Evolutionary conservation across 2,888 invertebrate species (phyloP), one percentile per base, ranked within the genome.

Genomic region (Molorchus minor): DNA sequence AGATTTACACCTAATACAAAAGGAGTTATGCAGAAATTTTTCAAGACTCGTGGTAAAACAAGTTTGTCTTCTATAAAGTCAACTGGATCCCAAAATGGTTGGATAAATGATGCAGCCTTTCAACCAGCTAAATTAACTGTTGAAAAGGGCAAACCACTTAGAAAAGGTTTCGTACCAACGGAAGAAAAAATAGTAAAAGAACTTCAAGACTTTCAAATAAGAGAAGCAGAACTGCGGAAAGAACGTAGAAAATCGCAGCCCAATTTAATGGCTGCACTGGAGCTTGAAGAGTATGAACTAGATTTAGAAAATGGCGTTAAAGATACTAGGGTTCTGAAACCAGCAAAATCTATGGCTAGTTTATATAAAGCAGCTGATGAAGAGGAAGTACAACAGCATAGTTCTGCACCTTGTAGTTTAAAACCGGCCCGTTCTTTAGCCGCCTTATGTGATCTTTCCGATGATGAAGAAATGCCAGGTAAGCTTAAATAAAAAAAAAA

Each of bases 21-120:
- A 75, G 93, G 93, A 10, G 84, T 93, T 19, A 94, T 94, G 94
- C 91, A 93, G 74, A 86, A 92, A 74, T 93, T 93, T 77, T 86
- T 94, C 62, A 92, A 91, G 58, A 90, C 89, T 20, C 87, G 91
- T 54, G 94, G 94, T 19, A 91, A 89, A 79, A 74, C 89, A 57
- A 81, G 82, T 1, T 45, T 71, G 5, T 70, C 80, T 21, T 73
- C 79, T n/a, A 62, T 60, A 71, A 77, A 36, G 70, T 71, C 64
- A 33, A 58, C 33, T 68, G 56, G 58, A 17, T 52, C 58, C 1
- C 57, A 59, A 66, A 51, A 69, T 70, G 30, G 75, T 71, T 70
- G 70, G 69, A 56, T 57, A 20, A 61, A 59, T 30, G 67, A 71
- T 53, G 69, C 69, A 10, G 66, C 68, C 3, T 71, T 77, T 46